Conservation (phyloP, 2,888 invertebrate genomes). For the Mythimna loreyi region DNA sequence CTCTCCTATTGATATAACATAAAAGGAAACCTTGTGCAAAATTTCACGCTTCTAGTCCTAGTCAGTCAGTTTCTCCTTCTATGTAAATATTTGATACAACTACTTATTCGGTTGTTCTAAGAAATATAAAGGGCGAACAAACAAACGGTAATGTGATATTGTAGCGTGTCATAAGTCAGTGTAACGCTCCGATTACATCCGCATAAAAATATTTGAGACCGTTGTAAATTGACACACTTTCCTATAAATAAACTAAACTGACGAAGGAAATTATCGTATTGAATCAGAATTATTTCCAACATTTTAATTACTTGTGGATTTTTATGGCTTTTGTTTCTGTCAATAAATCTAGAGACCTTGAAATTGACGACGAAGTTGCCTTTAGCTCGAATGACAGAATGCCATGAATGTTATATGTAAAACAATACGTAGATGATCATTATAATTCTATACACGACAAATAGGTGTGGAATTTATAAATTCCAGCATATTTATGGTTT, state of each 20-base stretch:
- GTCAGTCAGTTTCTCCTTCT: too few species aligned
- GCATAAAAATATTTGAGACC: conserved; percentile 26
- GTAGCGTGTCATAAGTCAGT: conserved; percentile 51
- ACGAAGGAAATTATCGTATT: not conserved
- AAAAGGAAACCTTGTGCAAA: too few species aligned
- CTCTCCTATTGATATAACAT: too few species aligned
- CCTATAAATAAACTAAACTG: conserved; percentile 6
- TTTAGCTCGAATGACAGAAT: not conserved
- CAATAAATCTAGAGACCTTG: conserved; percentile 7
- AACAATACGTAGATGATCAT: not conserved
- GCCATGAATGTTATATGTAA: conserved; percentile 5
- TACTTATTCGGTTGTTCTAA: conserved; percentile 1
- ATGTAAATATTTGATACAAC: too few species aligned
- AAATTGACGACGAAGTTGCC: conserved; percentile 1
- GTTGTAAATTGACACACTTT: conserved; percentile 42
- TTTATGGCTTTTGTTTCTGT: conserved; percentile 25
- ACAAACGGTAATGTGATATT: conserved; percentile 15
- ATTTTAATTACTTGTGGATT: conserved; percentile 27
- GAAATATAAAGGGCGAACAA: conserved; percentile 16
- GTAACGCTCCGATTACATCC: conserved; percentile 33
- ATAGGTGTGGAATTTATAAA: not conserved
- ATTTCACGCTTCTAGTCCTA: too few species aligned
- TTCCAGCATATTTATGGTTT: not conserved
- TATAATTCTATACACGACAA: conserved; percentile 28
- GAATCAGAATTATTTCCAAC: not conserved